Base-by-base conservation (phyloP, 2,797 vertebrate species). In the Pseudomugil tenellus region DNA sequence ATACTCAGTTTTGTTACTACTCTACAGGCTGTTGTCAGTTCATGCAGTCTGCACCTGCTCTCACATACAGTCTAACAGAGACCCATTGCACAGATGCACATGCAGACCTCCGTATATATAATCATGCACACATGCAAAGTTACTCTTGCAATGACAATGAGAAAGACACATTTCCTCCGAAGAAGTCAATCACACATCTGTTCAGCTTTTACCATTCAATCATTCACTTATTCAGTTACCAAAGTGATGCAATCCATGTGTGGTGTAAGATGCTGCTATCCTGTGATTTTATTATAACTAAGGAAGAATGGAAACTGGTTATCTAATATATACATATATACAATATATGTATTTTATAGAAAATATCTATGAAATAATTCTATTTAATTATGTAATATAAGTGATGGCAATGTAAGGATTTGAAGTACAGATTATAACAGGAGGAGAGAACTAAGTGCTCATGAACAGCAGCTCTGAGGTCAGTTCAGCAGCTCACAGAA, bases 211-310 rank as follows among this genome's bases (percentile, higher is more conserved):
- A 70, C 84, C 83, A 72, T 71, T 83, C 84, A 86, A 67, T 87
- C 85, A 91, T 74, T 89, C 84, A 77, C 77, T 88, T 80, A 69
- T 89, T 91, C 90, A 91, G 88, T 89, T 91, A 93, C 93, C 93
- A 94, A 94, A 94, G 93, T 89, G 87, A 93, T 94, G 90, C 92
- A 92, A 92, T 92, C 85, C 88, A 85, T 84, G 87, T 91, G 89
- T 93, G 92, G 91, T 93, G 89, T 92, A 93, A 92, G 90, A 93
- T 94, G 94, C 94, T 95, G 94, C 94, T 95, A 94, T 94, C 92
- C 92, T 94, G 87, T 94, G 86, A 93, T 92, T 92, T 41, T 86
- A 84, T 87, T 88, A 77, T 91, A 87, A 90, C 88, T 87, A 74
- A 81, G 80, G 89, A 90, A 92, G 86, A 92, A 91, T 89, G 86